Evolutionary conservation across 2,888 invertebrate genomes (phyloP).

Genomic region (Arrhopalites spinosus): DNA sequence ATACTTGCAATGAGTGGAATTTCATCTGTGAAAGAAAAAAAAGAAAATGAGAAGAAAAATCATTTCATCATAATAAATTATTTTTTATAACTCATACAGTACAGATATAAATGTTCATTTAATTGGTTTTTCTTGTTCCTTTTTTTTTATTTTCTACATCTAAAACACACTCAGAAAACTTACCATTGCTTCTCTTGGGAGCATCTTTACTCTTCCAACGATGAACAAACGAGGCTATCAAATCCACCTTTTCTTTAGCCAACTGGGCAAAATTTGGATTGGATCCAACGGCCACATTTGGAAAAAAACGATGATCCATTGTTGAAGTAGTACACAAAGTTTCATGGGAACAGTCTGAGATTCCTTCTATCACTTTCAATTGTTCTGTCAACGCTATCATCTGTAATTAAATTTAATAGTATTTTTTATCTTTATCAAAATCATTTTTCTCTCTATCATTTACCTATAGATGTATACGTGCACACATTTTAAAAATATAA

Average conservation of each 20-base stretch:
- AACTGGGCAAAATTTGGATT: conserved; percentile 42
- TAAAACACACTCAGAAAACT: too few species aligned
- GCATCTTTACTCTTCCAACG: conserved; percentile 38
- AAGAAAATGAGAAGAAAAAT: background rate
- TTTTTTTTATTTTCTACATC: conserved; percentile 32
- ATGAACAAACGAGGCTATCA: conserved; percentile 48
- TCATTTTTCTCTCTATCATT: too few species aligned
- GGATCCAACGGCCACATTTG: conserved; percentile 45
- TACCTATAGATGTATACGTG: too few species aligned
- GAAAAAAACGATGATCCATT: conserved; percentile 37
- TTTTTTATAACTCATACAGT: background rate
- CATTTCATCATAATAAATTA: background rate
- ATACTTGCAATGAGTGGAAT: background rate
- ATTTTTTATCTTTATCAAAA: too few species aligned
- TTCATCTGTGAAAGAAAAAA: too few species aligned
- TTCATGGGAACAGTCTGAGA: conserved; percentile 41
- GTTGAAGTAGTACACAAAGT: conserved; percentile 40
- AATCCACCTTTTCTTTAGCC: conserved; percentile 46
- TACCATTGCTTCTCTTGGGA: background rate
- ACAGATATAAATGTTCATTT: background rate
- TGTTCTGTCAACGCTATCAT: background rate
- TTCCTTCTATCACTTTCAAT: conserved; percentile 44
- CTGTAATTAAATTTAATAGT: conserved; percentile 4
- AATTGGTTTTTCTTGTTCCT: conserved; percentile 7
- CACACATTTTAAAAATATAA: too few species aligned